Evolutionary conservation across 1,140 invertebrate genomes (phyloP).

Genomic region (Drosophila tropicalis): DNA sequence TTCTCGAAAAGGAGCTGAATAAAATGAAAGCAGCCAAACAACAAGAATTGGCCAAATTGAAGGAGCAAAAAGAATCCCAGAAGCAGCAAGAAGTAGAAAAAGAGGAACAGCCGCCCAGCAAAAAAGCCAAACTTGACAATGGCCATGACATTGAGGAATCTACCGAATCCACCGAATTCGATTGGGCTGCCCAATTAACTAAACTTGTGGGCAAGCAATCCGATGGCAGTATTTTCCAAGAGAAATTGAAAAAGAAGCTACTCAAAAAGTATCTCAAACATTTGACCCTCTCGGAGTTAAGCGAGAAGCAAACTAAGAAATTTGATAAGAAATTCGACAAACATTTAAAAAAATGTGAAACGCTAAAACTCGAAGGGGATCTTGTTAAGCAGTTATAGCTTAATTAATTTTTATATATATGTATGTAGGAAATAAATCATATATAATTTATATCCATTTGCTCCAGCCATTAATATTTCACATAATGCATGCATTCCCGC

Average conservation of each 20-base stretch:
- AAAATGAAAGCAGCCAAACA: conserved; percentile 83
- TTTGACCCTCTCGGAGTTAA: conserved; percentile 50
- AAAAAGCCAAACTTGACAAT: conserved; percentile 66
- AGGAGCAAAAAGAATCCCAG: conserved; percentile 42
- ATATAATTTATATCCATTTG: conserved; percentile 40
- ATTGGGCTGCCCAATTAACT: conserved; percentile 48
- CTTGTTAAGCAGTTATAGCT: conserved; percentile 55
- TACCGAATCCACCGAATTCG: conserved; percentile 53
- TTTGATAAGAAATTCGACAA: conserved; percentile 76
- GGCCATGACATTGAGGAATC: conserved; percentile 44
- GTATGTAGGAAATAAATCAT: conserved; percentile 57
- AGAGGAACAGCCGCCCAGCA: conserved; percentile 57
- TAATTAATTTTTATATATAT: conserved; percentile 20
- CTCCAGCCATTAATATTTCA: neutral
- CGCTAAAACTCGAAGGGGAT: conserved; percentile 59
- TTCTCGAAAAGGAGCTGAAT: conserved; percentile 88
- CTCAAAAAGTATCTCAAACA: conserved; percentile 85
- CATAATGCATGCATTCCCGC: conserved; percentile 40
- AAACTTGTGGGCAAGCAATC: conserved; percentile 61
- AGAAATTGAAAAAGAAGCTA: conserved; percentile 85
- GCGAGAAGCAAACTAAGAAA: conserved; percentile 71
- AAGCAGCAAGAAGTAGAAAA: conserved; percentile 36
- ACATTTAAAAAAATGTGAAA: conserved; percentile 61
- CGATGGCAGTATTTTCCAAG: conserved; percentile 66
- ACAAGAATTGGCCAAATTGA: conserved; percentile 49